Base-by-base conservation (phyloP, 1,140 invertebrate genomes). In the Drosophila leontia region DNA sequence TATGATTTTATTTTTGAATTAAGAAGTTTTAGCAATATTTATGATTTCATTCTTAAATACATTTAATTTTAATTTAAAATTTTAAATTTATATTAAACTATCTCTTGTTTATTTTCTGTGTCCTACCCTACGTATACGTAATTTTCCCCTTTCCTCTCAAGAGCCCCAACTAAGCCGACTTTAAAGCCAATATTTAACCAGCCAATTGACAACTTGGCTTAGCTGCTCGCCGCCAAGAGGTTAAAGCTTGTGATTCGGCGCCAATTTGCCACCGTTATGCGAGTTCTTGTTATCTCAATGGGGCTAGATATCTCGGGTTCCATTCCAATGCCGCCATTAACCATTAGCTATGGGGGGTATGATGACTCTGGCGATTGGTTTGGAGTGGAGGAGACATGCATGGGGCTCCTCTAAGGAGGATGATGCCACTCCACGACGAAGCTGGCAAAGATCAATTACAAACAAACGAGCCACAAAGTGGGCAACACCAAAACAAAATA, bases 231-330 rank as follows among this genome's bases (percentile, higher is more conserved):
- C 51, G 23, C n/a, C 23, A 47, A 37, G 45, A 17, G 32, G 35
- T 37, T 32, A 29, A 29, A 19, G 45, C 61, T 26, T 37, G 39
- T 50, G n/a, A 56, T 41, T 23, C 35, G 45, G 26, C 19, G 26
- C 13, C 53, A 65, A 61, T 78, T 74, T 56, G 64, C 45, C 44
- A 75, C 55, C 45, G 47, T 56, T 68, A 56, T 56, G 63, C 35
- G 45, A 58, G 57, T 58, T 65, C 75, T 78, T 58, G 42, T 17
- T 82, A 77, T 82, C 80, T 82, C 47, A 79, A 86, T 68, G 59
- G 53, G 61, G 13, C 19, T 34, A 19, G 32, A 56, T 75, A 75
- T 64, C 65, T 58, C 35, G 53, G 53, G 13, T 37, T 55, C 17
- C 51, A 55, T 55, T 29, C 8, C 23, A 11, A 5, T 35, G 17